These are phyloP conservation scores for Gopherus evgoodei DNA, from an alignment of 2,113 vertebrate species.

Conservation along the genomic window DNA sequence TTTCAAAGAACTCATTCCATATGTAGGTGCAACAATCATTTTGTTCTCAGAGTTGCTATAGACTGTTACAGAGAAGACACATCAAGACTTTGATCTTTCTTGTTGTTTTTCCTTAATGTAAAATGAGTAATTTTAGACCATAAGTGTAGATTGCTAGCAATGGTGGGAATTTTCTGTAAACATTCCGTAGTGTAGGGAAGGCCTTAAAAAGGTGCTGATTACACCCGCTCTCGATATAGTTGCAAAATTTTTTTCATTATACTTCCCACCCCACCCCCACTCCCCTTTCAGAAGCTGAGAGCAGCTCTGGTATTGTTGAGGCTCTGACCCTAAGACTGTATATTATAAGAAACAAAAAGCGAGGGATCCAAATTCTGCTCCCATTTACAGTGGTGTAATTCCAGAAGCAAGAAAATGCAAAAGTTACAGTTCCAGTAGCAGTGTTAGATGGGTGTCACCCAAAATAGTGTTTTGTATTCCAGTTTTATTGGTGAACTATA, in stretches of 20 bases:
- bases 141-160: neutral
- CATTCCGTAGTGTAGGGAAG: neutral
- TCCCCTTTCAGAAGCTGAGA: neutral
- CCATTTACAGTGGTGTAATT: neutral
- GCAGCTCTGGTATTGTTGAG: neutral
- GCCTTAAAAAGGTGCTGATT: neutral
- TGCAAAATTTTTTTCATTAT: neutral
- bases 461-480: neutral
- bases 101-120: neutral
- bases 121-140: neutral
- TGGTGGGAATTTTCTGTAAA: neutral
- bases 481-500: neutral
- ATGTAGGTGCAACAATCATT: neutral
- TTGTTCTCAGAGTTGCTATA: neutral
- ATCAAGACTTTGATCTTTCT: neutral
- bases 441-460: neutral
- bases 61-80: neutral
- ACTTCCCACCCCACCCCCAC: neutral
- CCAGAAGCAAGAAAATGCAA: neutral
- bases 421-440: neutral
- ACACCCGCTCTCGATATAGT: neutral
- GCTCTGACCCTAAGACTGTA: fast-evolving
- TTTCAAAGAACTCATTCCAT: neutral
- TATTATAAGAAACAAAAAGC: neutral
- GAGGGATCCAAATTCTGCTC: neutral